Evolutionary conservation across 2,113 vertebrate species (phyloP), one percentile per base, ranked within the genome.

Genomic region (Epinephelus fuscoguttatus): DNA sequence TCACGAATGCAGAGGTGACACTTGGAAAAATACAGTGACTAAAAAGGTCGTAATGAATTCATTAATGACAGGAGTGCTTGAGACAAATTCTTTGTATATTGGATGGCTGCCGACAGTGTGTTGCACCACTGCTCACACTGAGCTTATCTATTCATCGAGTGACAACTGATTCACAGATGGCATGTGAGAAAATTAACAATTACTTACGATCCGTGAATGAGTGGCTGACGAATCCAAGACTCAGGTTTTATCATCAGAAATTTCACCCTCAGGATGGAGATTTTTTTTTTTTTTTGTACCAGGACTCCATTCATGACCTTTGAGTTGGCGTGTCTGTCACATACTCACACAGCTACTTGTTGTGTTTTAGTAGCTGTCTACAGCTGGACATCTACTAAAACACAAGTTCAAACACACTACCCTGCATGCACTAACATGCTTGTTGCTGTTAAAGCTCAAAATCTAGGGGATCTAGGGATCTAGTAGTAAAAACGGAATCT

Each of bases 11-110:
- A 13, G 14, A 9, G 7, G 62, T 21, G 27, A 56, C 1, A 55
- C 45, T 60, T 50, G 40, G 69, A 70, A 80, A 84, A 80, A 21
- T 13, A 70, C 75, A 3, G 49, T 87, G 81, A 90, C 70, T 82
- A 74, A 75, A 30, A 88, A n/a, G 8, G 21, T 1, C 63, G 76
- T 49, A 49, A 79, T 21, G 4, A 72, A 37, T 1, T 2, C 0
- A 60, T 25, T 49, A 30, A 75, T 23, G 13, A 55, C 0, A 70
- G 7, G 37, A 70, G 78, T 74, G 73, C 5, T 30, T 40, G 0
- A n/a, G n/a, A 6, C 1, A 53, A 47, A 75, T 63, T 17, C 2
- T 25, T 55, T 27, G 0, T 2, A 1, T 2, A 7, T 72, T 56
- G 45, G 37, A 53, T 27, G 12, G 19, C 9, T 55, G 30, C 27